Conservation (phyloP, 2,888 invertebrate genomes). For the Tipula confusa region DNA sequence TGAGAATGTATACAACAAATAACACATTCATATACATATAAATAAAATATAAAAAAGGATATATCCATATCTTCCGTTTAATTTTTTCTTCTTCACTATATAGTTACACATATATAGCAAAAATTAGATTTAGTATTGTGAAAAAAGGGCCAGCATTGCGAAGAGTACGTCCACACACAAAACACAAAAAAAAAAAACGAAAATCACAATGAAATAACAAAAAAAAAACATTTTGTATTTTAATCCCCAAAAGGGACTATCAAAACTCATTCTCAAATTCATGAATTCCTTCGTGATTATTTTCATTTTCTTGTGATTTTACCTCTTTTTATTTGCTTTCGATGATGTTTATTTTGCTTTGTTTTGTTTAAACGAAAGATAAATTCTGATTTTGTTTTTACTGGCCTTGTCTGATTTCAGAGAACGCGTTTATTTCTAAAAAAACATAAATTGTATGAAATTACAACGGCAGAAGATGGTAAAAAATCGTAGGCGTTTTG, state of each 20-base stretch:
- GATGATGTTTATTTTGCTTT: neutral
- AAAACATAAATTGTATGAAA: neutral
- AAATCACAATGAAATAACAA: neutral
- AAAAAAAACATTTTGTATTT: neutral
- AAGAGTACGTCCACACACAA: neutral
- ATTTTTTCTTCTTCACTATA: neutral
- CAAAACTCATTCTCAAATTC: neutral
- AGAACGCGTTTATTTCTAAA: neutral
- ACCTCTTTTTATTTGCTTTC: neutral
- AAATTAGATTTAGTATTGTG: neutral
- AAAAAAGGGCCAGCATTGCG: neutral
- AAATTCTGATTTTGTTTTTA: neutral
- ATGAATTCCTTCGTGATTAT: conserved; percentile 12
- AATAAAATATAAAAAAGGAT: conserved; percentile 8
- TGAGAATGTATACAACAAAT: neutral
- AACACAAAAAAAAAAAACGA: neutral
- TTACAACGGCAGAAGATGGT: neutral
- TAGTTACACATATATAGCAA: neutral
- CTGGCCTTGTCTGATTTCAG: neutral
- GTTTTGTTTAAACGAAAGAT: neutral
- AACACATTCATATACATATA: neutral
- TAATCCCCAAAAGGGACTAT: conserved; percentile 28
- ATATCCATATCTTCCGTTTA: neutral
- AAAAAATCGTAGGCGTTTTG: neutral
- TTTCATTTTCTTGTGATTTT: conserved; percentile 5